A percentile compares a stretch with the other conserved stretches of the same genome.
Conservation (phyloP, 1,140 invertebrate genomes). For the Elysia chlorotica region DNA sequence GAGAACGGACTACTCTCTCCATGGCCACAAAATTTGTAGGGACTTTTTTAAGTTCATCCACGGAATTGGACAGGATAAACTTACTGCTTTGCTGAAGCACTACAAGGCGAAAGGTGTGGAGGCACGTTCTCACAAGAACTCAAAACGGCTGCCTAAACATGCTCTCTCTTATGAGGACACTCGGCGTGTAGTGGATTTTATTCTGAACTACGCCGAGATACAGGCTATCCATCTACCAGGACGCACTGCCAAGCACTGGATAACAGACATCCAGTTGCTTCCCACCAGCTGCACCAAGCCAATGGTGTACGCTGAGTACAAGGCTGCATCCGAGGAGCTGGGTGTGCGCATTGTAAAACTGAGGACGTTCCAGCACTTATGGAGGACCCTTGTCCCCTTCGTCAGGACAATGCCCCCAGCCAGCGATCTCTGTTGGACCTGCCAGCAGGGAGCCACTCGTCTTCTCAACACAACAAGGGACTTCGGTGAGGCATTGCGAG, state of each 20-base stretch:
- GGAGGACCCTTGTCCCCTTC: neutral
- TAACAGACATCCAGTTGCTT: neutral
- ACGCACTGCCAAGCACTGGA: neutral
- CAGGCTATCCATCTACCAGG: neutral
- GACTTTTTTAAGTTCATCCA: neutral
- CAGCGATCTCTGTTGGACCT: conserved; percentile 1
- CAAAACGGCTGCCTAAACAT: neutral
- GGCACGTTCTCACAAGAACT: neutral
- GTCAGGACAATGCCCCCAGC: neutral
- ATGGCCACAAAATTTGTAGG: neutral
- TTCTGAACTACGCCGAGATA: neutral
- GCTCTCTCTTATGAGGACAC: neutral
- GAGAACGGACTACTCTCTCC: neutral
- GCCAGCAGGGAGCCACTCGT: neutral
- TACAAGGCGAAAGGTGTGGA: neutral
- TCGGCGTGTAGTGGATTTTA: neutral
- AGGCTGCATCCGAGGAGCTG: neutral
- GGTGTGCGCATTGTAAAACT: too few relatives aligned
- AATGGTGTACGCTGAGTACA: neutral
- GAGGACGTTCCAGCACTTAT: neutral
- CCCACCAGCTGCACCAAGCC: neutral
- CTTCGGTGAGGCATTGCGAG: conserved; percentile 20
- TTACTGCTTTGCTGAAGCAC: neutral
- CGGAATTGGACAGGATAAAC: neutral
- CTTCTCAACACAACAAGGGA: neutral